Evolutionary conservation across 2,888 invertebrate species (phyloP), one percentile per base, ranked within the genome.

Genomic region (Disparrhopalites patrizii): DNA sequence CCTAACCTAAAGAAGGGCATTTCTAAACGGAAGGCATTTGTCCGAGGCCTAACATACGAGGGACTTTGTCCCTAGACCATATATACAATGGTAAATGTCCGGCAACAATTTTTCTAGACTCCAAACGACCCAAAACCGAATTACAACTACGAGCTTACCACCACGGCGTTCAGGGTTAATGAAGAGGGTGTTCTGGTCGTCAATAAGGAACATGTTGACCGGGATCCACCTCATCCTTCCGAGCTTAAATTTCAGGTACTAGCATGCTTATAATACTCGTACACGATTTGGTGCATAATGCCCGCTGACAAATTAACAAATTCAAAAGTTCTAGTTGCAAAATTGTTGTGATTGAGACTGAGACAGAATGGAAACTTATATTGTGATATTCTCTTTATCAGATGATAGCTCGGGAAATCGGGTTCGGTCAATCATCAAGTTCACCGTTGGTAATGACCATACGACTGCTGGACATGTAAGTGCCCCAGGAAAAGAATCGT

Each of bases 221-320:
- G 93, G 33, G 93, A 93, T 80, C 88, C 90, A 1, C 93, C 93
- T 0, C 91, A 88, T 77, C 87, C 88, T 0, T 89, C 89, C 27
- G 87, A 87, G 77, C 91, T 89, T 77, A 87, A 89, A 76, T 93
- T 93, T 79, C 93, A 93, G 82, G 86, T 85, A 15, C 33, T n/a
- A 8, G n/a, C 13, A 28, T 13, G 20, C 30, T 52, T 52, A 52
- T 52, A 3, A 27, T 28, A 28, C 27, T 25, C 30, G 27, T 52
- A 4, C 7, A 13, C n/a, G 15, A 23, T 52, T 50, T 20, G 30
- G 15, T n/a, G 28, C 31, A 15, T 8, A 13, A 7, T 27, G n/a
- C 13, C 23, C 23, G n/a, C 18, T 50, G 47, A 13, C 8, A n/a
- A n/a, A n/a, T n/a, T n/a, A n/a, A n/a, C n/a, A n/a, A n/a, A n/a